Percentiles rank a stretch among this genome's conserved stretches.
Evolutionary conservation across 2,797 vertebrate species (phyloP).

Genomic region (Xiphorhynchus erythropygius): DNA sequence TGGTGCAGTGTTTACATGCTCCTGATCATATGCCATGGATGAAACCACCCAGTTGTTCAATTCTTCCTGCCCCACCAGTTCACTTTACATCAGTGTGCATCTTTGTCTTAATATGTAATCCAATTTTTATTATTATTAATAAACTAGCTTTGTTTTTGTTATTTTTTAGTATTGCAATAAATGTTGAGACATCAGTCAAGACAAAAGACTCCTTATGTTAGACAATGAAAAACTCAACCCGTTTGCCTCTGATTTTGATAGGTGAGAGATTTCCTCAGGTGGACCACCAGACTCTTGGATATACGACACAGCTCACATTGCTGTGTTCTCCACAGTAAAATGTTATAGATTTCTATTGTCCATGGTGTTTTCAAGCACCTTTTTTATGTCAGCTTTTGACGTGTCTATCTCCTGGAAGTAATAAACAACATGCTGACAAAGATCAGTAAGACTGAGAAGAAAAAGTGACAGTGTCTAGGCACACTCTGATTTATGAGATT

Average conservation of each 20-base stretch:
- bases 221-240: background rate
- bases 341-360: background rate
- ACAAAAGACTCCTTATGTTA: background rate
- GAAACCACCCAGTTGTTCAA: background rate
- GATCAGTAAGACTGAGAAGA: background rate
- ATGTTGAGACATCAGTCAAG: background rate
- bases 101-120: background rate
- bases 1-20: background rate
- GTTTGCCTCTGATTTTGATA: background rate
- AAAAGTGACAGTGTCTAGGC: background rate
- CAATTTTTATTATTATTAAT: background rate
- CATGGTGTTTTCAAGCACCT: background rate
- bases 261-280: background rate
- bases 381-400: constrained; percentile 3
- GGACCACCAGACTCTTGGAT: background rate
- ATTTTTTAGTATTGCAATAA: background rate
- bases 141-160: background rate
- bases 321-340: background rate
- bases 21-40: accelerated
- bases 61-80: background rate
- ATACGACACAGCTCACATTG: background rate
- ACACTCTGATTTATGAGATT: background rate
- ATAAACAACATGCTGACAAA: background rate
- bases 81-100: background rate
- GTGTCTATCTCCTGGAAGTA: background rate